A percentile compares a stretch with the other conserved stretches of the same genome.
Evolutionary conservation across 2,113 vertebrate genomes (phyloP).

Genomic region (Amphilophus citrinellus): DNA sequence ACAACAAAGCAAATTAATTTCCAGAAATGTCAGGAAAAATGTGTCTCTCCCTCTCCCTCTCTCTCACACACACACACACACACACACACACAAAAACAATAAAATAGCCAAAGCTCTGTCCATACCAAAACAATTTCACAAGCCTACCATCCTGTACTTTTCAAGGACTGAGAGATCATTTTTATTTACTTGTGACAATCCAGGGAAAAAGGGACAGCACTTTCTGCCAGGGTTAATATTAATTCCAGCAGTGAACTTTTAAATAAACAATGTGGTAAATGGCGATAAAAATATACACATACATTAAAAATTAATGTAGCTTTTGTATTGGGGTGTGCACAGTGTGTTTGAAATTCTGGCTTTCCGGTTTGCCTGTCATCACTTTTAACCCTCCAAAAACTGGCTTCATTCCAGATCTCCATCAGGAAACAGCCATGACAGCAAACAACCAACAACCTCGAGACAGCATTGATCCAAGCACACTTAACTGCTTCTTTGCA

Average conservation of each 20-base stretch:
- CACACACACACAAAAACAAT: not conserved
- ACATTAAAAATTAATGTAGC: constrained; percentile 14
- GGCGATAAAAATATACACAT: not conserved
- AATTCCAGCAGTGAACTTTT: not conserved
- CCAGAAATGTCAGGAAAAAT: not conserved
- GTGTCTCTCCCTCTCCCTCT: not conserved
- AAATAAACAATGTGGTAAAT: constrained; percentile 16
- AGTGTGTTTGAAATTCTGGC: constrained; percentile 26
- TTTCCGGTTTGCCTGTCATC: constrained; percentile 54
- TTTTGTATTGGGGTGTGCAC: not conserved
- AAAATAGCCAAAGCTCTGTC: not conserved
- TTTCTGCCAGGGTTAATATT: not conserved
- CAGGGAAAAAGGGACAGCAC: not conserved
- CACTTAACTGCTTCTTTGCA: constrained; percentile 7
- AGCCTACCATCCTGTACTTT: constrained; percentile 8
- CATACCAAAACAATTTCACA: not conserved
- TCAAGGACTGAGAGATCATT: constrained; percentile 1
- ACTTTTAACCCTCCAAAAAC: constrained; percentile 63
- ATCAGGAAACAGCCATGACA: constrained; percentile 69
- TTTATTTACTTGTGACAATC: not conserved
- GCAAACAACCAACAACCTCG: constrained; percentile 33
- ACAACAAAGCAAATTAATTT: not conserved
- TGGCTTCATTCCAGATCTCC: constrained; percentile 63
- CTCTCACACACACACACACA: not conserved
- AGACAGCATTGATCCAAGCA: not conserved